phyloP scores from a whole-genome alignment of 92 coral and sea anemone species.

The Isaurus tuberculatus region DNA sequence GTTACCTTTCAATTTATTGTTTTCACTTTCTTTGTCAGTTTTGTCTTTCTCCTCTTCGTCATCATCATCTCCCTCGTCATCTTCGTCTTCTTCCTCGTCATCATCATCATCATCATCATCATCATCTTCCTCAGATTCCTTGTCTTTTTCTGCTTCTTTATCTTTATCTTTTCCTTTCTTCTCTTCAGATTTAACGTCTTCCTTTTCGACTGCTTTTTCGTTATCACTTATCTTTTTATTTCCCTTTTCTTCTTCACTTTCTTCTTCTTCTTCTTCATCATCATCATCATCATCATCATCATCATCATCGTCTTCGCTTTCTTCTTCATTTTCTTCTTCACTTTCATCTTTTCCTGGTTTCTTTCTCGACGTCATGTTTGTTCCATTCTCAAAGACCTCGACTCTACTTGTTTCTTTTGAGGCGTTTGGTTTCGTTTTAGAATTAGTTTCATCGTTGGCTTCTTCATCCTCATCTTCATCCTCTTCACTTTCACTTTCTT shows the following conservation, averaged over 20 bases:
- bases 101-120: background rate
- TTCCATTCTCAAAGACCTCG: background rate
- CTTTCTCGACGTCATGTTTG: background rate
- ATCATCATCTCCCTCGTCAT: background rate
- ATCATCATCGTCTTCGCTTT: constrained; percentile 53
- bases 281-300: constrained; percentile 50
- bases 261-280: constrained; percentile 29
- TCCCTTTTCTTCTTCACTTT: background rate
- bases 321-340: constrained; percentile 54
- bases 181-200: background rate
- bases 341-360: constrained; percentile 33
- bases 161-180: background rate
- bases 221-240: constrained; percentile 14
- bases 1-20: background rate
- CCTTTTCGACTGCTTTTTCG: background rate
- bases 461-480: constrained; percentile 21
- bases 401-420: constrained; percentile 20
- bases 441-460: background rate
- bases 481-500: constrained; percentile 26
- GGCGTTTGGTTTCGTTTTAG: background rate
- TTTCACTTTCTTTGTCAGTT: background rate
- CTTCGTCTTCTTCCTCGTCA: constrained; percentile 11
- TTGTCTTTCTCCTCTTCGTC: background rate
- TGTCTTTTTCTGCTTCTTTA: background rate
- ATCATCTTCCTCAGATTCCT: background rate